Percentiles rank a stretch among this genome's conserved stretches.
Evolutionary conservation across 2,113 vertebrate species (phyloP).

Genomic region (Salvelinus alpinus): DNA sequence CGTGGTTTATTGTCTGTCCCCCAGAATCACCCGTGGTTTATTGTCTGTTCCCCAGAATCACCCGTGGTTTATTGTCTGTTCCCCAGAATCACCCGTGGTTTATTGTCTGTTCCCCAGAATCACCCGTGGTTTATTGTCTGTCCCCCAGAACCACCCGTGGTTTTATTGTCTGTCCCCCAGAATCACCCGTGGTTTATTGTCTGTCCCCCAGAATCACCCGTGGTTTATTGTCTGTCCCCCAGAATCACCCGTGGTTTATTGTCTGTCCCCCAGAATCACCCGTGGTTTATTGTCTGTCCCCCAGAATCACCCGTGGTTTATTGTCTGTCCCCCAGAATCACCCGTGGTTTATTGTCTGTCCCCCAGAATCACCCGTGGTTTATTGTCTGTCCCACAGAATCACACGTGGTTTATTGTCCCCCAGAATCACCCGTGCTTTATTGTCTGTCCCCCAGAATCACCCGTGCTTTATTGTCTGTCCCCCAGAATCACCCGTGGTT

Average conservation of each 20-base stretch:
- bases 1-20: too few relatives aligned
- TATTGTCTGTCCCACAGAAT: conserved; percentile 72
- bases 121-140: too few relatives aligned
- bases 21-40: conserved; percentile 74
- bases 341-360: not conserved
- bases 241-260: too few relatives aligned
- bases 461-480: conserved; percentile 42
- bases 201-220: conserved; percentile 75
- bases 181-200: not conserved
- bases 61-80: too few relatives aligned
- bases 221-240: conserved; percentile 20
- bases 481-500: too few relatives aligned
- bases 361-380: too few relatives aligned
- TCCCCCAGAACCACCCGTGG: too few relatives aligned
- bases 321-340: not conserved
- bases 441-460: conserved; percentile 67
- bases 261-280: conserved; percentile 73
- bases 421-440: too few relatives aligned
- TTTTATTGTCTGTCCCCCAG: not conserved
- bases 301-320: too few relatives aligned
- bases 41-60: too few relatives aligned
- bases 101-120: too few relatives aligned
- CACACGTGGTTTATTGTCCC: conserved; percentile 46
- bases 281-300: conserved; percentile 34
- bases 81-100: too few relatives aligned